Evolutionary conservation across 2,888 invertebrate genomes (phyloP).

Genomic region (Hyalella azteca): DNA sequence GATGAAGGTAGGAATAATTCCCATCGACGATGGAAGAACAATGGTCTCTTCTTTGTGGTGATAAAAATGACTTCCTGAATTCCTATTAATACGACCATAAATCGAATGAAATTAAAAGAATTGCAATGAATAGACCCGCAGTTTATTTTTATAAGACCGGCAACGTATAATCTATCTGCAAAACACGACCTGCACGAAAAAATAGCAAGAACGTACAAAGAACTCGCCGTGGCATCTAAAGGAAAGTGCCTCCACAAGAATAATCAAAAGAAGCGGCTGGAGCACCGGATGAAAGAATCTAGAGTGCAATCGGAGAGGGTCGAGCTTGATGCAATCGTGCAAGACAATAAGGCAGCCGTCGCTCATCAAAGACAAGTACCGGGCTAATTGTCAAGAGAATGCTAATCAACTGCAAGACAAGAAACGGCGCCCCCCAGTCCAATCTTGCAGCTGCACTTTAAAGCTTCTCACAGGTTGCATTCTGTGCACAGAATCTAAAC

Average conservation of each 20-base stretch:
- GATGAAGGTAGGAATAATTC: too few relatives aligned
- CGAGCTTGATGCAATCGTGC: constrained; percentile 24
- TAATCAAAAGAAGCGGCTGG: constrained; percentile 14
- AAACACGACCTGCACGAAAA: not conserved
- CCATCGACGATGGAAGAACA: too few relatives aligned
- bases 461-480: too few relatives aligned
- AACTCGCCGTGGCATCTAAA: not conserved
- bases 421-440: not conserved
- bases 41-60: too few relatives aligned
- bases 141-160: too few relatives aligned
- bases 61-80: too few relatives aligned
- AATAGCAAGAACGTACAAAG: not conserved
- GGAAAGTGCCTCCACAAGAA: constrained; percentile 13
- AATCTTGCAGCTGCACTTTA: too few relatives aligned
- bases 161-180: too few relatives aligned
- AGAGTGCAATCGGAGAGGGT: constrained; percentile 11
- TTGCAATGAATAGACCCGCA: too few relatives aligned
- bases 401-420: constrained; percentile 23
- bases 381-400: constrained; percentile 30
- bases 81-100: too few relatives aligned
- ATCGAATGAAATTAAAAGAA: too few relatives aligned
- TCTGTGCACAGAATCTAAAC: too few relatives aligned
- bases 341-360: constrained; percentile 14
- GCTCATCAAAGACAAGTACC: constrained; percentile 28
- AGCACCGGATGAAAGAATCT: not conserved